Conservation (phyloP, 2,888 invertebrate genomes). For the Cotesia congregata region DNA sequence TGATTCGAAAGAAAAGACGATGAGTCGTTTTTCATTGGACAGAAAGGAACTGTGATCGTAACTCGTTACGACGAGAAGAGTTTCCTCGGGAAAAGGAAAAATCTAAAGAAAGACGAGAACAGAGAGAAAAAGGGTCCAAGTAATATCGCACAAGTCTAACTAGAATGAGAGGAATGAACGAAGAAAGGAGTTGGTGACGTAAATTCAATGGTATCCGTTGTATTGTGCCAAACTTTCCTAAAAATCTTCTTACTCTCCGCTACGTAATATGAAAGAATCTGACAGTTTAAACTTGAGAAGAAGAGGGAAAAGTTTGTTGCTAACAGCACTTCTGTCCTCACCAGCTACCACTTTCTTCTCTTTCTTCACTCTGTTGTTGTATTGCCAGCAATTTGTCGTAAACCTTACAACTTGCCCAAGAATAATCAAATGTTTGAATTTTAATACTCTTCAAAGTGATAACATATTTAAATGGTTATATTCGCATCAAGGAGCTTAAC, state of each 20-base stretch:
- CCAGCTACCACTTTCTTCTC: background rate
- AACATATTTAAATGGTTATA: slow-evolving; percentile 3
- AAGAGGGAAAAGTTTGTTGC: slow-evolving; percentile 19
- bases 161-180: background rate
- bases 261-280: slow-evolving; percentile 32
- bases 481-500: background rate
- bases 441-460: background rate
- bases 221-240: slow-evolving; percentile 24
- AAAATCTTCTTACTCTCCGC: slow-evolving; percentile 19
- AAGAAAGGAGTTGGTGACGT: slow-evolving; percentile 9
- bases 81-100: background rate
- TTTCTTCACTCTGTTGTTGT: slow-evolving; percentile 5
- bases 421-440: slow-evolving; percentile 8
- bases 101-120: background rate
- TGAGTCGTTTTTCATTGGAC: slow-evolving; percentile 34
- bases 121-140: slow-evolving; percentile 2
- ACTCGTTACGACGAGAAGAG: slow-evolving; percentile 29
- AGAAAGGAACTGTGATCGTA: slow-evolving; percentile 32
- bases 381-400: slow-evolving; percentile 1
- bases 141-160: background rate
- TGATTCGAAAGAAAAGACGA: slow-evolving; percentile 23
- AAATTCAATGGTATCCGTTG: slow-evolving; percentile 26
- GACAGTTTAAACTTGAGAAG: slow-evolving; percentile 21
- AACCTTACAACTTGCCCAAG: background rate
- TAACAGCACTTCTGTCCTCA: slow-evolving; percentile 12